These are phyloP conservation scores for Orthonyx spaldingii DNA, from an alignment of 2,113 vertebrate genomes.

Conservation along the genomic window DNA sequence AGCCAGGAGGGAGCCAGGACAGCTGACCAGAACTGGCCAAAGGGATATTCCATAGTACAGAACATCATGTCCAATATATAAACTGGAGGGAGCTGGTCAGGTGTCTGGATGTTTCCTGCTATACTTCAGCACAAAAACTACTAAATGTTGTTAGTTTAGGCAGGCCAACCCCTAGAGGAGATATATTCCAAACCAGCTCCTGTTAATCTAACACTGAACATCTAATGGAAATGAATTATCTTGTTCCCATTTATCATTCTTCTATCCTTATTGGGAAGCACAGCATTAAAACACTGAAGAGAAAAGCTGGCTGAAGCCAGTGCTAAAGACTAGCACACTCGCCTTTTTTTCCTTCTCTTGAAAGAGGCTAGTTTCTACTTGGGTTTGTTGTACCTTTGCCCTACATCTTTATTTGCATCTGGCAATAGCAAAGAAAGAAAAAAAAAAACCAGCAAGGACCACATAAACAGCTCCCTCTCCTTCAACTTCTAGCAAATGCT, in stretches of 20 bases:
- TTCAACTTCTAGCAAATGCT: neutral
- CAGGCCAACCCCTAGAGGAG: neutral
- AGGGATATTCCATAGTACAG: neutral
- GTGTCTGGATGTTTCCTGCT: neutral
- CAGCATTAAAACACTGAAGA: neutral
- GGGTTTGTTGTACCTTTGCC: neutral
- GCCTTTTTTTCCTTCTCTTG: neutral
- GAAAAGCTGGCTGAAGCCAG: neutral
- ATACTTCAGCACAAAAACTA: neutral
- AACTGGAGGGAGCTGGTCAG: neutral
- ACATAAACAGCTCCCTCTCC: neutral
- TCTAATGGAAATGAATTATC: neutral
- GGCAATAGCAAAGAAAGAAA: neutral
- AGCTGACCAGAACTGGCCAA: neutral
- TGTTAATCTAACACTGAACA: neutral
- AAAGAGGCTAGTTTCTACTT: neutral
- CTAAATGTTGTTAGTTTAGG: neutral
- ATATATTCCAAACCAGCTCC: neutral
- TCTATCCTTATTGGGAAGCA: neutral
- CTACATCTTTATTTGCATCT: neutral
- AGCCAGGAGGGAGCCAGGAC: neutral
- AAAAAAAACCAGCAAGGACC: neutral
- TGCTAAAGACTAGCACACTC: neutral
- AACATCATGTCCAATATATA: neutral
- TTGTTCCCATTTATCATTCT: neutral